Evolutionary conservation across 2,113 vertebrate genomes (phyloP), one percentile per base, ranked within the genome.

Genomic region (Heterotis niloticus): DNA sequence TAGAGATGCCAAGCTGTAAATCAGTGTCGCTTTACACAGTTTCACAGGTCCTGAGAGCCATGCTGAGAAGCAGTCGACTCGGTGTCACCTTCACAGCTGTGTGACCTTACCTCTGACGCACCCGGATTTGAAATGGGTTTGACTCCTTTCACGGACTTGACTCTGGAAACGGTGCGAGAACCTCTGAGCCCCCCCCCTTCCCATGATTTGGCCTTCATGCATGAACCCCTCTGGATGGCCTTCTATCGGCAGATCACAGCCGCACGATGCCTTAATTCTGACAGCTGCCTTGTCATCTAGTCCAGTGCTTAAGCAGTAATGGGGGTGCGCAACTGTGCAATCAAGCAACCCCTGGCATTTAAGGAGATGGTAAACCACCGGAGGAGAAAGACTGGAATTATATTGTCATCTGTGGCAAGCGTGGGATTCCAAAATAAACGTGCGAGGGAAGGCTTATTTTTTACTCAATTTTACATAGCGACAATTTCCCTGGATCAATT

Each of bases 21-120:
- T 28, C 28, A 10, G 52, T 78, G 44, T 66, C 11, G 54, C 26
- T 64, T 68, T 56, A 54, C 64, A 78, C 56, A 56, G 70, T 75
- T 85, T 86, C 70, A 81, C 79, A 79, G 10, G 60, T 76, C 72
- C 76, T 78, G 52, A 64, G 75, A 59, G 26, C 56, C 28, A 62
- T 24, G 51, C 54, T 23, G 74, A 73, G 23, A 51, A 67, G 24
- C 29, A 69, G 5, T 26, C 18, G 76, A 76, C n/a, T 64, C 34
- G 73, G 69, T 64, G 75, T 64, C 73, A 74, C 26, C 69, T 78
- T 76, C 16, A 73, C 68, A 75, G 81, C 70, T 16, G 62, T 64
- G 67, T 66, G 44, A 65, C 83, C 87, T 87, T 88, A 87, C 87
- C 86, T 89, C 76, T 18, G 24, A 64, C 69, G 68, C 18, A 80